Base-by-base conservation (phyloP, 2,797 vertebrate genomes). In the Astyanax mexicanus region DNA sequence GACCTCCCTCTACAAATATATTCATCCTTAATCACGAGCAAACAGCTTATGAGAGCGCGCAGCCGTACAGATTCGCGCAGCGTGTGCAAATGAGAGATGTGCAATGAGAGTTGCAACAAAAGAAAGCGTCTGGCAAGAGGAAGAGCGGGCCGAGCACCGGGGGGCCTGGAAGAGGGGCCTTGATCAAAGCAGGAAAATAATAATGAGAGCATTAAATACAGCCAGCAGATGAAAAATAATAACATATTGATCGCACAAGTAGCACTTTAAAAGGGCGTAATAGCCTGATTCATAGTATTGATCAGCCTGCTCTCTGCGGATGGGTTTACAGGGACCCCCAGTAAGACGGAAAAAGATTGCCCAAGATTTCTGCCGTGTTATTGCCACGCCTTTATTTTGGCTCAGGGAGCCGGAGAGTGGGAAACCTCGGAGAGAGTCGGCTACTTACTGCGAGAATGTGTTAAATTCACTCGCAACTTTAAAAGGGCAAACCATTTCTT, bases 161-260 rank as follows among this genome's bases (percentile, higher is more conserved):
- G 71, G 69, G 73, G 66, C 76, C 74, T 64, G 83, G 85, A 89
- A 88, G 86, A 84, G 87, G 83, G 88, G 87, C 88, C 80, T 84
- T 85, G 85, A 89, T 91, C 87, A 86, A 83, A 80, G 83, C 69
- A 84, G 86, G 89, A 87, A 91, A 92, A 92, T 90, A 92, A 91
- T 92, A 91, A 92, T 92, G 88, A 92, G 89, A 90, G 89, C 90
- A 93, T 93, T 93, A 93, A 94, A 93, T 92, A 93, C 90, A 91
- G 91, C 91, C 88, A 87, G 89, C 91, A 93, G 90, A 93, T 94
- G 91, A 92, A 93, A 94, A 94, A 93, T 94, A 93, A 93, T 92
- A 94, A 93, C 92, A 93, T 93, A 93, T 93, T 72, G 92, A 93
- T 93, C 88, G 87, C 79, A 84, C 84, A 85, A 83, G 88, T 88